These are phyloP conservation scores for Eulacestoma nigropectus DNA, from an alignment of 2,113 vertebrate genomes.

Conservation along the genomic window DNA sequence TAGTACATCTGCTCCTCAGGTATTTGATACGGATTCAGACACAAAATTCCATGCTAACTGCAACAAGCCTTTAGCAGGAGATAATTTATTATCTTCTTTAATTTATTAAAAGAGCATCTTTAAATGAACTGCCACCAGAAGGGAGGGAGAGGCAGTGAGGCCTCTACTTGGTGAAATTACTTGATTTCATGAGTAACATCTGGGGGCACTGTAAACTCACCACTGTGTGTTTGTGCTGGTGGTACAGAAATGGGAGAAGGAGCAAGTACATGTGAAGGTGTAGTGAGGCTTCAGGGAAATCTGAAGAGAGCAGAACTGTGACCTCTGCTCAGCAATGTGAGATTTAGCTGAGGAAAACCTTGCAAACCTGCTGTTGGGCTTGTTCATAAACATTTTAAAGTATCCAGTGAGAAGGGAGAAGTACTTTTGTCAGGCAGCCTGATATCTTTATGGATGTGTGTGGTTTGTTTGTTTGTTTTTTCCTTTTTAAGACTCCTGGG, in stretches of 20 bases:
- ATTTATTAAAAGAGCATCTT: neutral
- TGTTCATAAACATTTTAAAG: neutral
- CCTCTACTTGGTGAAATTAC: neutral
- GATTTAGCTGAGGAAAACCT: conserved; percentile 8
- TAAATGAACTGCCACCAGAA: neutral
- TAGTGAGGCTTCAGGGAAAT: neutral
- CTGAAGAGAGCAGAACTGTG: neutral
- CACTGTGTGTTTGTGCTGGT: neutral
- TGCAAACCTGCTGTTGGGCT: neutral
- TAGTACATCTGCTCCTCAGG: neutral
- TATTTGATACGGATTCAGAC: neutral
- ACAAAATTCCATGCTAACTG: neutral
- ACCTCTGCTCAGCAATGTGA: neutral
- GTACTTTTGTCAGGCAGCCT: neutral
- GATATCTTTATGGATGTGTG: neutral
- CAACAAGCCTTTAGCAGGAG: neutral
- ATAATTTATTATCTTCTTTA: neutral
- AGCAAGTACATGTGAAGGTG: neutral
- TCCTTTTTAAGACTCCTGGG: neutral
- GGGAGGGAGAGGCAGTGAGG: neutral
- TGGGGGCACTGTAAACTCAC: conserved; percentile 38
- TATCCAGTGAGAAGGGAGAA: neutral
- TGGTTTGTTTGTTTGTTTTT: accelerated
- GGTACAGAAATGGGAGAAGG: neutral
- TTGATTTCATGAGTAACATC: neutral